Conservation (phyloP, 2,113 vertebrate genomes). For the Seriola aureovittata region DNA sequence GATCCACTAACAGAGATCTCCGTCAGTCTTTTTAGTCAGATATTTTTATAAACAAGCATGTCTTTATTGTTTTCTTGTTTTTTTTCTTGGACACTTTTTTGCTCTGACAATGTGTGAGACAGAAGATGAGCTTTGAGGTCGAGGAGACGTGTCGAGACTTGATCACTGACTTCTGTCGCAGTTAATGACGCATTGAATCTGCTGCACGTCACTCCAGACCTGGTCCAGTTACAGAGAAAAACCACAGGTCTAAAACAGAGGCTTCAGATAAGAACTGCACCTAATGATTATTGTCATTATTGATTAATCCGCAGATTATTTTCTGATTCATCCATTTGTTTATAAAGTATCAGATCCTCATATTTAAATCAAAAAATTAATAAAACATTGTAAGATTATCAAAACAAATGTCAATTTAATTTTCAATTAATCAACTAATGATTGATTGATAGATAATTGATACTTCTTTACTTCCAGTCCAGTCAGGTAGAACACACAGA, state of each 20-base stretch:
- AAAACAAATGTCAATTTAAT: no score
- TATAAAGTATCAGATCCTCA: neutral
- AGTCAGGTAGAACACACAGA: no score
- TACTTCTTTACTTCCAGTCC: no score
- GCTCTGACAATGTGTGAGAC: slow-evolving; percentile 63
- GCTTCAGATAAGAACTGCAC: neutral
- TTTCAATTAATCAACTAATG: no score
- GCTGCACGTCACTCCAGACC: slow-evolving; percentile 7
- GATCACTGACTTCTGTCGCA: neutral
- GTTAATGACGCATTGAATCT: slow-evolving; percentile 34
- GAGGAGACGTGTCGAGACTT: neutral
- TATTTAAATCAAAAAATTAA: no score
- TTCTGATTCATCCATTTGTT: neutral
- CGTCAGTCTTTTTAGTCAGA: slow-evolving; percentile 71
- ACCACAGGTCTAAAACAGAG: neutral
- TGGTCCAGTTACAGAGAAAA: neutral
- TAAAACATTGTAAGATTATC: no score
- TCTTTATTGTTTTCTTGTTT: slow-evolving; percentile 40
- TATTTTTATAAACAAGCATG: slow-evolving; percentile 67
- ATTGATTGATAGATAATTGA: no score
- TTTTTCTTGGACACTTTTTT: slow-evolving; percentile 63
- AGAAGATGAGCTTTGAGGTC: slow-evolving; percentile 9
- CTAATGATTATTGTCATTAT: neutral
- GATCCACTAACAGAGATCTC: slow-evolving; percentile 53
- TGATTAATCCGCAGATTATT: neutral